A percentile compares a stretch with the other conserved stretches of the same genome.
phyloP scores from a whole-genome alignment of 1,140 invertebrate genomes.

The Leptinotarsa texana region DNA sequence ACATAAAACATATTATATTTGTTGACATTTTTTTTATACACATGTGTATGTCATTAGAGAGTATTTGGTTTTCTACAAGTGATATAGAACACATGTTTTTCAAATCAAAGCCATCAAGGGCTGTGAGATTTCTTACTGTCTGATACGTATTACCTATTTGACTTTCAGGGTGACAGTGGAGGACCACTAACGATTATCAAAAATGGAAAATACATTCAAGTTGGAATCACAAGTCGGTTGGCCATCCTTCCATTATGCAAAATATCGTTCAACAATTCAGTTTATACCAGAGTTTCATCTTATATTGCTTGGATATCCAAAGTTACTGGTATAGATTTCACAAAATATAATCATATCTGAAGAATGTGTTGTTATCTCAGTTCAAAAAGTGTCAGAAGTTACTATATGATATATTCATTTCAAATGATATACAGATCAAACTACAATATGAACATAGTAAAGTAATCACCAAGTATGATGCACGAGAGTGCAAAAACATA shows the following conservation, averaged over 20 bases:
- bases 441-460: too few relatives aligned
- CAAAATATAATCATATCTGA: slow-evolving; percentile 16
- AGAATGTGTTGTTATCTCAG: neutral
- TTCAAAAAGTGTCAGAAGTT: neutral
- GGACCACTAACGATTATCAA: slow-evolving; percentile 46
- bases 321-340: slow-evolving; percentile 47
- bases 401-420: too few relatives aligned
- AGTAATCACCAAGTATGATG: too few relatives aligned
- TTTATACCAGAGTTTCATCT: slow-evolving; percentile 50
- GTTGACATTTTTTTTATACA: too few relatives aligned
- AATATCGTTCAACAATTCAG: slow-evolving; percentile 50
- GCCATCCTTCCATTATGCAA: slow-evolving; percentile 50
- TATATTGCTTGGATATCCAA: slow-evolving; percentile 51
- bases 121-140: neutral
- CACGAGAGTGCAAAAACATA: too few relatives aligned
- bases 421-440: too few relatives aligned
- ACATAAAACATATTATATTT: too few relatives aligned
- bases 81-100: too few relatives aligned
- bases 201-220: slow-evolving; percentile 45
- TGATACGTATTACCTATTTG: neutral
- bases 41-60: too few relatives aligned
- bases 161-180: slow-evolving; percentile 52
- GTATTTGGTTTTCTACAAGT: too few relatives aligned
- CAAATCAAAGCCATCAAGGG: neutral
- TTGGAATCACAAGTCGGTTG: slow-evolving; percentile 52